Conservation (phyloP, 2,797 vertebrate species). For the Thunnus albacares region DNA sequence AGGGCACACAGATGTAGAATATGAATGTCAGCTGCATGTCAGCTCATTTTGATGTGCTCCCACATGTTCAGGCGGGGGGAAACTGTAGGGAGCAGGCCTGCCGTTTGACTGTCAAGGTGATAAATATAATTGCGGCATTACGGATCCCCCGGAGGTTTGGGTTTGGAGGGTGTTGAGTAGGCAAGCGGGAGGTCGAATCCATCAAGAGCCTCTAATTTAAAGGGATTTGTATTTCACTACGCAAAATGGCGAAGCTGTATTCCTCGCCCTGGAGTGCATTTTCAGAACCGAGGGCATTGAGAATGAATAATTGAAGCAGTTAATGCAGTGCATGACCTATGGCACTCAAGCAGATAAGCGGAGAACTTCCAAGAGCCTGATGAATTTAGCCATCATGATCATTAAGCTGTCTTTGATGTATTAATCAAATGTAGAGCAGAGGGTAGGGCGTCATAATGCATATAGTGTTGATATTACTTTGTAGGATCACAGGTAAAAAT, state of each 20-base stretch:
- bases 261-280: conserved; percentile 63
- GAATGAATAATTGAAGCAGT: conserved; percentile 83
- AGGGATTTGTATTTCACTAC: conserved; percentile 74
- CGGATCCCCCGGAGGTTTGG: conserved; percentile 67
- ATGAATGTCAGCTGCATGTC: conserved; percentile 70
- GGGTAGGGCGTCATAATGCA: conserved; percentile 35
- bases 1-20: conserved; percentile 60
- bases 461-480: conserved; percentile 39
- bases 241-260: conserved; percentile 70
- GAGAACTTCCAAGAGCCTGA: conserved; percentile 69
- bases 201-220: conserved; percentile 75
- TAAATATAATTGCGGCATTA: conserved; percentile 83
- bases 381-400: conserved; percentile 72
- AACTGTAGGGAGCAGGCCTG: conserved; percentile 47
- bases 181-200: conserved; percentile 59
- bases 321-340: conserved; percentile 78
- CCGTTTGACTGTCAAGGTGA: conserved; percentile 74
- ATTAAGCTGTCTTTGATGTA: conserved; percentile 67
- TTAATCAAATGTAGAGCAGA: conserved; percentile 65
- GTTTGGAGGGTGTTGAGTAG: conserved; percentile 62
- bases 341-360: conserved; percentile 72
- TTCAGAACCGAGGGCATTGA: conserved; percentile 66
- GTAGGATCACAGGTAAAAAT: conserved; percentile 14
- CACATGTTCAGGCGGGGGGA: conserved; percentile 46
- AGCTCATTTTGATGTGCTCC: conserved; percentile 68